These are phyloP conservation scores for Eleginops maclovinus DNA, from an alignment of 2,113 vertebrate species.

Conservation along the genomic window DNA sequence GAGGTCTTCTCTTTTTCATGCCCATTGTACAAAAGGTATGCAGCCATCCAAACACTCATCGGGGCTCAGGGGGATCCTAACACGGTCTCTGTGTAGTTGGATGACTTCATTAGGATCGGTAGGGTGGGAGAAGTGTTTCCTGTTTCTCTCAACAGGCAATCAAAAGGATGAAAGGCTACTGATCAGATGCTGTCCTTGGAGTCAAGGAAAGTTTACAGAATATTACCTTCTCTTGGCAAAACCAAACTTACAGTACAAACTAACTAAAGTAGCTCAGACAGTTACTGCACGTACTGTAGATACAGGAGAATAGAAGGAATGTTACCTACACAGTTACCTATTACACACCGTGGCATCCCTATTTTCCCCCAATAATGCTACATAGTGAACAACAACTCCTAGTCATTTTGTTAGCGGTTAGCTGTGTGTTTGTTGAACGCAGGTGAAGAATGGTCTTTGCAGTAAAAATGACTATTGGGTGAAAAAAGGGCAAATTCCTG, in stretches of 20 bases:
- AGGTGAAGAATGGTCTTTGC: too few relatives aligned
- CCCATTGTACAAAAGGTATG: slow-evolving; percentile 16
- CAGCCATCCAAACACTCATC: slow-evolving; percentile 34
- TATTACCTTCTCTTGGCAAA: neutral
- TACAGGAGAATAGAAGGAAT: too few relatives aligned
- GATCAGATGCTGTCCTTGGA: slow-evolving; percentile 39
- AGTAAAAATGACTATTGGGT: too few relatives aligned
- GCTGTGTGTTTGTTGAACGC: too few relatives aligned
- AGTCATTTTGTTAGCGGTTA: too few relatives aligned
- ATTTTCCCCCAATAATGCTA: too few relatives aligned
- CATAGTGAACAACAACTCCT: too few relatives aligned
- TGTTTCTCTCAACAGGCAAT: slow-evolving; percentile 17
- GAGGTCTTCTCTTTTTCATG: slow-evolving; percentile 42
- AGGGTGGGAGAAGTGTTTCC: slow-evolving; percentile 40
- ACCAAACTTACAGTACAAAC: neutral
- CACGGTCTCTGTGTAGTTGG: slow-evolving; percentile 39
- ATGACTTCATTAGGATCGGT: slow-evolving; percentile 56
- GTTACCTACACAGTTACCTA: too few relatives aligned
- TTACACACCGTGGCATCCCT: too few relatives aligned
- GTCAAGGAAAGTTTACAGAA: slow-evolving; percentile 27
- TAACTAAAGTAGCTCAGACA: neutral
- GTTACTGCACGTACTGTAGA: neutral
- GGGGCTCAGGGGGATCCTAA: slow-evolving; percentile 39
- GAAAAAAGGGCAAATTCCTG: too few relatives aligned
- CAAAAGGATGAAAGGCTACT: slow-evolving; percentile 35